phyloP scores from a whole-genome alignment of 2,797 vertebrate species.

The Anniella stebbinsi region DNA sequence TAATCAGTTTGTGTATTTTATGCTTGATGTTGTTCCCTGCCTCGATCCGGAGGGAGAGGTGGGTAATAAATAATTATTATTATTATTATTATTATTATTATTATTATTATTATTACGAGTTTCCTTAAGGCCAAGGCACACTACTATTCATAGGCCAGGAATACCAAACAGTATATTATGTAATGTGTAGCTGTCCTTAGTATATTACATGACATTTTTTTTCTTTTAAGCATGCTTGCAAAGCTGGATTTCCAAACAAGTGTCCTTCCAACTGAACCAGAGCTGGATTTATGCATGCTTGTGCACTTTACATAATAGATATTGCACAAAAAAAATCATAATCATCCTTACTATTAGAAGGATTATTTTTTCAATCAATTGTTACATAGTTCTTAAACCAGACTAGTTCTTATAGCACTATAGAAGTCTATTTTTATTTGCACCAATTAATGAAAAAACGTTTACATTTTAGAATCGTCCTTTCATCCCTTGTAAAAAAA shows the following conservation, averaged over 20 bases:
- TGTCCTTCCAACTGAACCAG: slow-evolving; percentile 33
- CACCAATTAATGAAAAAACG: slow-evolving; percentile 12
- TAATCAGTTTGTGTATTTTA: too few relatives aligned
- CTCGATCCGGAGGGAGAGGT: too few relatives aligned
- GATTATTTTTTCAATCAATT: slow-evolving; percentile 42
- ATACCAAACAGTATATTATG: neutral
- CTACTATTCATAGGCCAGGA: rapidly evolving
- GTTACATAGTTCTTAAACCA: slow-evolving; percentile 49
- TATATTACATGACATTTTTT: slow-evolving; percentile 12
- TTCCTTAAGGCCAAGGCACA: neutral
- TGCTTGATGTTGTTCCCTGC: too few relatives aligned
- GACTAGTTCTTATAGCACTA: slow-evolving; percentile 37
- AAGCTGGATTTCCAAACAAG: slow-evolving; percentile 12
- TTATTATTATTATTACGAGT: too few relatives aligned
- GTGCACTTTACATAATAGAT: slow-evolving; percentile 29
- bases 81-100: too few relatives aligned
- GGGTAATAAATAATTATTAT: too few relatives aligned
- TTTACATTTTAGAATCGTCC: slow-evolving; percentile 46
- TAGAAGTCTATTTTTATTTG: slow-evolving; percentile 38
- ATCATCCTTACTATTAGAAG: slow-evolving; percentile 32
- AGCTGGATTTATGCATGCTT: neutral
- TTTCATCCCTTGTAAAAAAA: slow-evolving; percentile 54
- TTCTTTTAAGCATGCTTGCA: slow-evolving; percentile 29
- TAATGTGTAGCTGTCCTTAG: slow-evolving; percentile 10
- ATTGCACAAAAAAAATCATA: slow-evolving; percentile 31